These are phyloP conservation scores for Melipona bicolor DNA, from an alignment of 2,888 invertebrate genomes.

Conservation along the genomic window DNA sequence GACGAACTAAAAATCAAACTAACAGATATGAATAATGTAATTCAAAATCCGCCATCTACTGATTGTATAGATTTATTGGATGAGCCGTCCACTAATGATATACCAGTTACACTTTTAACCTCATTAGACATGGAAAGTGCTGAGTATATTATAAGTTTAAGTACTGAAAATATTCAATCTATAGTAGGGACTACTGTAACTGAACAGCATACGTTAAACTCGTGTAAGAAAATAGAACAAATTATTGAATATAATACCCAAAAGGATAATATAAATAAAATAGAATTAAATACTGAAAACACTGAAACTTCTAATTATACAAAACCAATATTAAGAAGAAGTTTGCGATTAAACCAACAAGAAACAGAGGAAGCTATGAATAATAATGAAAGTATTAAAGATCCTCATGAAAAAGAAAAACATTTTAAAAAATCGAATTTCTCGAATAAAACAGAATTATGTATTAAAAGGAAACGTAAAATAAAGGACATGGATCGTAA, in stretches of 20 bases:
- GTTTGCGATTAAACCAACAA: conserved; percentile 79
- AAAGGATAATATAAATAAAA: conserved; percentile 53
- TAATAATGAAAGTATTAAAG: conserved; percentile 56
- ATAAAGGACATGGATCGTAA: conserved; percentile 72
- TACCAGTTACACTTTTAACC: conserved; percentile 76
- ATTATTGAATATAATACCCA: conserved; percentile 56
- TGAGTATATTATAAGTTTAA: conserved; percentile 78
- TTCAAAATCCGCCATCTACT: conserved; percentile 61
- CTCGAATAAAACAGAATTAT: conserved; percentile 55
- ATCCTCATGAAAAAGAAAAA: conserved; percentile 35
- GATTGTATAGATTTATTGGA: conserved; percentile 79
- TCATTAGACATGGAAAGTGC: conserved; percentile 78
- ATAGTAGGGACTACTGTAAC: conserved; percentile 75
- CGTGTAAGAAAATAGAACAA: conserved; percentile 45
- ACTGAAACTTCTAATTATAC: conserved; percentile 52
- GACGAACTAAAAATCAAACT: conserved; percentile 67
- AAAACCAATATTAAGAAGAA: conserved; percentile 77
- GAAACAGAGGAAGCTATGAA: conserved; percentile 75
- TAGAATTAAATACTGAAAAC: conserved; percentile 60
- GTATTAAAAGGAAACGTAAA: conserved; percentile 61
- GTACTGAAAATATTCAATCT: conserved; percentile 77
- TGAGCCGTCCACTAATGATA: conserved; percentile 73
- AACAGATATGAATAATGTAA: conserved; percentile 47
- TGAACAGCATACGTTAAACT: conserved; percentile 57
- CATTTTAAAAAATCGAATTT: conserved; percentile 56